phyloP scores from a whole-genome alignment of 2,888 invertebrate genomes.

The Tetrapedia diversipes region DNA sequence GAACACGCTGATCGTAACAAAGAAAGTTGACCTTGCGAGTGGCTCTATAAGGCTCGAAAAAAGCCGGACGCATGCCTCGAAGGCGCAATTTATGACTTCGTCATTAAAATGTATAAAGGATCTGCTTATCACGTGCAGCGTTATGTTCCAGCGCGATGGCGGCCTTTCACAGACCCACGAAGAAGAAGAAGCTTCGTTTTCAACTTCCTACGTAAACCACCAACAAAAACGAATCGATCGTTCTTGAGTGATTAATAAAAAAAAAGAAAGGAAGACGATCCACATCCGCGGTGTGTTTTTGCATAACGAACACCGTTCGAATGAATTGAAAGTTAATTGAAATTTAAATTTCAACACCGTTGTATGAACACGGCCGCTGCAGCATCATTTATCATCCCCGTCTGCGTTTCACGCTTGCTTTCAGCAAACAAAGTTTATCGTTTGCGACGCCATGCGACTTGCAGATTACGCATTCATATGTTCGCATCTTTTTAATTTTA shows the following conservation, averaged over 20 bases:
- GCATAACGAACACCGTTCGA: not conserved
- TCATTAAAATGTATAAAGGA: conserved; percentile 58
- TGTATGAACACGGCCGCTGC: no score
- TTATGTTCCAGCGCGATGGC: conserved; percentile 7
- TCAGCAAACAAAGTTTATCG: conserved; percentile 6
- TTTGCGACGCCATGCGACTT: no score
- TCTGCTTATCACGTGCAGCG: conserved; percentile 44
- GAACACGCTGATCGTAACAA: conserved; percentile 26
- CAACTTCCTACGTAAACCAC: no score
- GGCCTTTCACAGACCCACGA: conserved; percentile 12
- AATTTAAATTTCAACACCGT: conserved; percentile 1
- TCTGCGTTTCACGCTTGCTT: not conserved
- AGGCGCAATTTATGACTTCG: conserved; percentile 53
- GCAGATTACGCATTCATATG: no score
- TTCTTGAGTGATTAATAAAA: no score
- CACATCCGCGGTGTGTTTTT: not conserved
- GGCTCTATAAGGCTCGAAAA: conserved; percentile 55
- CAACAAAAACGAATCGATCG: conserved; percentile 13
- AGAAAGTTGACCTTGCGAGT: conserved; percentile 51
- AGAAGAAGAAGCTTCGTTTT: conserved; percentile 12
- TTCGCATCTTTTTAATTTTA: no score
- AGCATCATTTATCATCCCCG: conserved; percentile 4
- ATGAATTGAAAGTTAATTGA: conserved; percentile 15
- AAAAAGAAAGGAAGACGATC: not conserved
- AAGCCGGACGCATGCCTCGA: conserved; percentile 24